Base-by-base conservation (phyloP, 2,888 invertebrate species). In the Malthinus flaveolus region DNA sequence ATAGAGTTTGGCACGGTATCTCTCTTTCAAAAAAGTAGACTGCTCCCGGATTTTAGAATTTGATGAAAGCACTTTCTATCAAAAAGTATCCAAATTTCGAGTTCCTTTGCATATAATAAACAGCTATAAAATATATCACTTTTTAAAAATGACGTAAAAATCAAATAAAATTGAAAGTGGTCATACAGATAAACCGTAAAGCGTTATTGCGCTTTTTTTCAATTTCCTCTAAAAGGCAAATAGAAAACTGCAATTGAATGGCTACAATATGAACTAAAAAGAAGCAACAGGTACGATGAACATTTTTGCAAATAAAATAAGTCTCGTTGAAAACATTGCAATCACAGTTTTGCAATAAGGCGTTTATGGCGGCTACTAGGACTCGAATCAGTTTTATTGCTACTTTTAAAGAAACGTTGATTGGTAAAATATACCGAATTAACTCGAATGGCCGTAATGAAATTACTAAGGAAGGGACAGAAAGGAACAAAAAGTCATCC, bases 261-360 rank as follows among this genome's bases (percentile, higher is more conserved):
- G 3, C 7, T 32, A 10, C n/a, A 45, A 45, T 9, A 31, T 32
- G 45, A 45, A 39, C 9, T 12, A 45, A 42, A 15, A 42, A 12
- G 32, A 32, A 48, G 48, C 54, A 54, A 48, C 48, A 54, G 48
- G 54, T 54, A 54, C 48, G 37, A 53, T 54, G 48, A 54, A 48
- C 54, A 53, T 44, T 58, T 49, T 49, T 5, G 49, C 44, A 58
- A 58, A 58, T 58, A 58, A 58, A 58, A 53, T 53, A 49, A 53
- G 35, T 53, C n/a, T 49, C 36, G 58, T 44, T 39, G 32, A 52
- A 52, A 49, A 51, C 51, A 42, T 23, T 13, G 46, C 51, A 56
- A 56, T 50, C 46, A 50, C 35, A 15, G 51, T 23, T 23, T 34
- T 37, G 56, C 46, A 37, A 37, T 32, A 56, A 45, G 48, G 55